Conservation (phyloP, 2,797 vertebrate genomes). For the Epinephelus malabaricus region DNA sequence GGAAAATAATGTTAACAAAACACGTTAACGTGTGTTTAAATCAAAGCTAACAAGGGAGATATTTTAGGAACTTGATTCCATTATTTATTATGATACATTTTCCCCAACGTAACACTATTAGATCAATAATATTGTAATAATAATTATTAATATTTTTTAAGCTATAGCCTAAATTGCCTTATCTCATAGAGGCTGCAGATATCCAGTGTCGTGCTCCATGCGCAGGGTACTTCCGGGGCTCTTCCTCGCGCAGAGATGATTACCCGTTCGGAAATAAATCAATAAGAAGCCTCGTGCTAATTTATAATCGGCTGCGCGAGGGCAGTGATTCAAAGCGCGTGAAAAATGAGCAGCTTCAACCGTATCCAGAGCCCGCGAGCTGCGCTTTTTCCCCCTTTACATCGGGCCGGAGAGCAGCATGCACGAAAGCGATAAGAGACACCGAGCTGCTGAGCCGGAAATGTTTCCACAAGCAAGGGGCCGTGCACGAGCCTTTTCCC, state of each 20-base stretch:
- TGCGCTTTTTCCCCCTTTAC: conserved; percentile 36
- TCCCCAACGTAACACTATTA: neutral
- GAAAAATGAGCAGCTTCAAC: conserved; percentile 77
- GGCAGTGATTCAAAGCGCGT: conserved; percentile 73
- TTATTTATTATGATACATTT: neutral
- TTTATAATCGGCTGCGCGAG: conserved; percentile 76
- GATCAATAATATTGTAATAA: conserved; percentile 17
- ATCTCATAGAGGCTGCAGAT: conserved; percentile 29
- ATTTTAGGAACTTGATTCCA: neutral
- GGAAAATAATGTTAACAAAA: conserved; percentile 54
- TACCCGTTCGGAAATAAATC: conserved; percentile 81
- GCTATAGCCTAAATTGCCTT: neutral
- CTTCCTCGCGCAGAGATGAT: conserved; percentile 71
- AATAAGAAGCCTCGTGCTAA: conserved; percentile 73
- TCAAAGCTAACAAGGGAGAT: conserved; percentile 17
- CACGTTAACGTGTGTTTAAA: conserved; percentile 41
- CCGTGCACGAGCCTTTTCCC: neutral
- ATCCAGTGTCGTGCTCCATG: conserved; percentile 36
- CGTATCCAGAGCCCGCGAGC: conserved; percentile 69
- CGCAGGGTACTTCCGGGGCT: conserved; percentile 62
- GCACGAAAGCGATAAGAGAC: conserved; percentile 71
- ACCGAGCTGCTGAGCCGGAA: conserved; percentile 55
- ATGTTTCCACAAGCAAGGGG: conserved; percentile 50
- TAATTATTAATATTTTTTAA: conserved; percentile 5
- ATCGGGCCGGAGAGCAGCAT: conserved; percentile 47